Evolutionary conservation across 1,140 invertebrate genomes (phyloP), one percentile per base, ranked within the genome.

Genomic region (Drosophila suzukii): DNA sequence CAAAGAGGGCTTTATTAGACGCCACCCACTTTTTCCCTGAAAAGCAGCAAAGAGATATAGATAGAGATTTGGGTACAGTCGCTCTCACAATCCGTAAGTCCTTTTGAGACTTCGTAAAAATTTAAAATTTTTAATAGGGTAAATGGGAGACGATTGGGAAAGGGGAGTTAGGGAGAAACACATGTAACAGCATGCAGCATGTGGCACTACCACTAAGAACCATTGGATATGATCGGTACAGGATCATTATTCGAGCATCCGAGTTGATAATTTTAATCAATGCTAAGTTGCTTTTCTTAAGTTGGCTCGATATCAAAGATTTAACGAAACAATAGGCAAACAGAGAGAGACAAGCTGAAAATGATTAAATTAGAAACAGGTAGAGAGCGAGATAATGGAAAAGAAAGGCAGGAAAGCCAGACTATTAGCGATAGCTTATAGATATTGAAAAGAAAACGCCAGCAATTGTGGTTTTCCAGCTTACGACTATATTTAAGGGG

Each of bases 121-220:
- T 57, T 27, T 17, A 12, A 4, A 1, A 15, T 6, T 43, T 36
- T 34, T 36, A 36, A 17, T 5, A 6, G 27, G 43, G 30, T 46
- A 6, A 13, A 8, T 15, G 7, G 44, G 13, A 13, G 20, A 8
- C 11, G 30, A 10, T 34, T n/a, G 36, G 63, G 30, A 36, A 36
- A 4, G 11, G 47, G 38, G 12, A n/a, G 15, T 39, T 24, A 17
- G 49, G 49, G 41, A 57, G 34, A 34, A 36, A 27, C 66, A 71
- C 68, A 70, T 71, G 65, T 41, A 71, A 71, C 68, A 12, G 68
- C 68, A 71, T 71, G 68, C 68, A 71, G 43, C 44, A 71, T 71
- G 67, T 71, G 67, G 10, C 43, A 30, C 50, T 67, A 57, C 27
- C 43, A 70, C 32, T 53, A 70, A 50, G 53, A 71, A 71, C 44